phyloP scores from a whole-genome alignment of 2,888 invertebrate genomes.

The Blera fallax region DNA sequence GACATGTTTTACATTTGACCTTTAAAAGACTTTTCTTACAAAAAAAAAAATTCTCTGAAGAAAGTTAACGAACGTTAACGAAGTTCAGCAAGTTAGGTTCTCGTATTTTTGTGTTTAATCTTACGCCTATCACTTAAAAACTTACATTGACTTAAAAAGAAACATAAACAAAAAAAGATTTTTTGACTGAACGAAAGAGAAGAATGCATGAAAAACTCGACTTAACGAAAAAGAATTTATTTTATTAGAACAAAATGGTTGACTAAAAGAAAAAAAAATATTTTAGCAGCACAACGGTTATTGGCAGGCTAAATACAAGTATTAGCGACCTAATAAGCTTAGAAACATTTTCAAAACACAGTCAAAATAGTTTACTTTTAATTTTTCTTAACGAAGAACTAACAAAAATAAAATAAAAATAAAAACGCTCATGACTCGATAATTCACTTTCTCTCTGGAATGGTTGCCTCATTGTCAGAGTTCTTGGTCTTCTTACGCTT shows the following conservation, averaged over 20 bases:
- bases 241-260: neutral
- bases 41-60: too few relatives aligned
- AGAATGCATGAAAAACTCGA: conserved; percentile 11
- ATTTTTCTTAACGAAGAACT: conserved; percentile 35
- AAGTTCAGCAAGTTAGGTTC: conserved; percentile 14
- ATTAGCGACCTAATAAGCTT: neutral
- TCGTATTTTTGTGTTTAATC: conserved; percentile 6
- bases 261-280: neutral
- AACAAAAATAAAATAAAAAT: neutral
- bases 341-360: conserved; percentile 15
- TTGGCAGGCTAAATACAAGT: conserved; percentile 6
- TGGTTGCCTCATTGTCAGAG: conserved; percentile 69
- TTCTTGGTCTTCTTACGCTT: conserved; percentile 76
- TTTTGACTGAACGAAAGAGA: conserved; percentile 13
- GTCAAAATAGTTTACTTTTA: conserved; percentile 24
- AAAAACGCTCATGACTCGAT: conserved; percentile 28
- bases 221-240: conserved; percentile 28
- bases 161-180: neutral
- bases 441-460: conserved; percentile 71
- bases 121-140: conserved; percentile 45
- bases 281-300: conserved; percentile 23
- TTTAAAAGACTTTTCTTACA: neutral
- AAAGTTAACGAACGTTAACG: neutral
- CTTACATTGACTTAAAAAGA: conserved; percentile 33
- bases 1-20: neutral